phyloP scores from a whole-genome alignment of 2,888 invertebrate species.

The Caenorhabditis wallacei region DNA sequence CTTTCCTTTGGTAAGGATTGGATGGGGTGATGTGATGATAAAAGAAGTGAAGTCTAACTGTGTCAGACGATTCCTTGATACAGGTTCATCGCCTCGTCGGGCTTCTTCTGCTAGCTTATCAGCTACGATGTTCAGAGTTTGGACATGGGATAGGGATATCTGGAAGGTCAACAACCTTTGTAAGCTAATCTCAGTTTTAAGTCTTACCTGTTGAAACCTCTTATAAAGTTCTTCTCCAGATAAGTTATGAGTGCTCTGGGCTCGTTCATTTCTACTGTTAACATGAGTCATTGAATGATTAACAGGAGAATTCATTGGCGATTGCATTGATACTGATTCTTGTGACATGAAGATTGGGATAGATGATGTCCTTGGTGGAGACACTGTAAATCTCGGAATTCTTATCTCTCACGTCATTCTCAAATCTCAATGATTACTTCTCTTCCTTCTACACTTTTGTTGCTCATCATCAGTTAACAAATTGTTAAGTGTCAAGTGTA shows the following conservation, averaged over 20 bases:
- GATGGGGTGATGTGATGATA: conserved; percentile 71
- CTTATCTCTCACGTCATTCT: background rate
- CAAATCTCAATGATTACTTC: conserved; percentile 49
- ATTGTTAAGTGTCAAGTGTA: conserved; percentile 54
- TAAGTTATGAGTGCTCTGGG: conserved; percentile 57
- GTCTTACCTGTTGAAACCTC: conserved; percentile 66
- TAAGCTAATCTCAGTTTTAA: no score
- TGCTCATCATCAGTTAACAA: conserved; percentile 8
- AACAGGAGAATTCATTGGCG: conserved; percentile 62
- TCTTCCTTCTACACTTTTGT: conserved; percentile 39
- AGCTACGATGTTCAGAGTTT: conserved; percentile 69
- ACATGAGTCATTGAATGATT: conserved; percentile 38
- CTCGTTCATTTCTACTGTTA: conserved; percentile 25
- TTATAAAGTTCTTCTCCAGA: conserved; percentile 58
- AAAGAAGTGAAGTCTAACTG: conserved; percentile 70
- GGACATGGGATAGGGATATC: conserved; percentile 69
- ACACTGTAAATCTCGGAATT: conserved; percentile 34
- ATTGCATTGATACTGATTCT: conserved; percentile 64
- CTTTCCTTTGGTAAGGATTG: conserved; percentile 75
- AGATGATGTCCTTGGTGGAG: conserved; percentile 55
- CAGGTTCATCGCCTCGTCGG: conserved; percentile 69
- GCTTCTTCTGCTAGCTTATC: conserved; percentile 67
- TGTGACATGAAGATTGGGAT: conserved; percentile 73
- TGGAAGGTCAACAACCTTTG: conserved; percentile 8
- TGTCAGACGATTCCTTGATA: conserved; percentile 65